A percentile compares a stretch with the other conserved stretches of the same genome.
Conservation (phyloP, 2,797 vertebrate genomes). For the Ceryle rudis region DNA sequence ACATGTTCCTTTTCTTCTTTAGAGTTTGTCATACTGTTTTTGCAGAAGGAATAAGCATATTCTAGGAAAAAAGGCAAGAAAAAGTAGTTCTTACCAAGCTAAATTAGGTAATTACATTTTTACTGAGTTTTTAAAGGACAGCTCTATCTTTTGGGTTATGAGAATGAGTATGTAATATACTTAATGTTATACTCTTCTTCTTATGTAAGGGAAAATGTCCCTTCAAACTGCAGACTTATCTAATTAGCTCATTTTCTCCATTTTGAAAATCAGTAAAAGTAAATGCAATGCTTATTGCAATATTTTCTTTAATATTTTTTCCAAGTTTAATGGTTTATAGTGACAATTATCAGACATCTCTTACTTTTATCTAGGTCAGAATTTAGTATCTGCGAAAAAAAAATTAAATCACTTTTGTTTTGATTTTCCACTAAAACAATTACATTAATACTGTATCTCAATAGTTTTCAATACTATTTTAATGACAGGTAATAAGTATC, state of each 20-base stretch:
- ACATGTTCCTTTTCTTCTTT: neutral
- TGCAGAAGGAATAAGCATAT: conserved; percentile 20
- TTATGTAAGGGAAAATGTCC: neutral
- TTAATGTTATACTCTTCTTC: conserved; percentile 3
- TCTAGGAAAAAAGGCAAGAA: conserved; percentile 48
- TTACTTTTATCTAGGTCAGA: neutral
- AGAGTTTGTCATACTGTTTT: neutral
- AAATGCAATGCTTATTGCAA: neutral
- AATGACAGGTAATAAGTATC: neutral
- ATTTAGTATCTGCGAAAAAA: neutral
- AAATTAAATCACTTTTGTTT: neutral
- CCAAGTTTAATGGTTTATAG: neutral
- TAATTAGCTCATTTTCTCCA: neutral
- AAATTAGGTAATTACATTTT: conserved; percentile 51
- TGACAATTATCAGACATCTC: neutral
- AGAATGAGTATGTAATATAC: conserved; percentile 27
- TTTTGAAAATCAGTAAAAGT: neutral
- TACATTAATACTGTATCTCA: neutral
- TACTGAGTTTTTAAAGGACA: conserved; percentile 26
- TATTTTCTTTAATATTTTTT: neutral
- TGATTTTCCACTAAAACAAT: neutral
- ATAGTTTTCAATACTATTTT: neutral
- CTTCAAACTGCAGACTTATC: neutral
- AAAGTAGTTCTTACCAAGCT: conserved; percentile 40
- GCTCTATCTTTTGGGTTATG: conserved; percentile 34